A percentile compares a stretch with the other conserved stretches of the same genome.
Conservation (phyloP, 92 coral and sea anemone species). For the Phenganax marumi region DNA sequence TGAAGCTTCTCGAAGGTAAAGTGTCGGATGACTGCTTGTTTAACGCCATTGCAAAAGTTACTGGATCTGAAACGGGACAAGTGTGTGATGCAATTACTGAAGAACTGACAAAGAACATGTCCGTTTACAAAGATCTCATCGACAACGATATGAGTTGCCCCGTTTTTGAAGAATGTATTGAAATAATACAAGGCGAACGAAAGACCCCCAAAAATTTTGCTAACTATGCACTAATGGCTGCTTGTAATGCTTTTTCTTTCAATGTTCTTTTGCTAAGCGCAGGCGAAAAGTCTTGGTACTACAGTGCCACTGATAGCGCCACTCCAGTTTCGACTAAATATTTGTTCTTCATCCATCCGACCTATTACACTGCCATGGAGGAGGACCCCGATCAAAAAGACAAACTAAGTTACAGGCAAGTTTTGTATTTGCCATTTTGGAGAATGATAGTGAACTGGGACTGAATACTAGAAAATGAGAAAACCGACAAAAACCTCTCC, state of each 20-base stretch:
- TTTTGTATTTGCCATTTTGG: no score
- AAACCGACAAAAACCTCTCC: no score
- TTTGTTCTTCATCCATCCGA: slow-evolving; percentile 27
- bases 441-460: no score
- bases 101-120: slow-evolving; percentile 24
- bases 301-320: neutral
- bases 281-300: slow-evolving; percentile 22
- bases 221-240: slow-evolving; percentile 44
- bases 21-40: slow-evolving; percentile 31
- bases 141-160: slow-evolving; percentile 40
- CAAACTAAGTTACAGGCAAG: neutral
- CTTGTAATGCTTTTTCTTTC: slow-evolving; percentile 34
- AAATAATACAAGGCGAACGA: slow-evolving; percentile 11
- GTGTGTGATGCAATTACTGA: slow-evolving; percentile 23
- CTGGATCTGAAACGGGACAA: neutral
- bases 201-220: slow-evolving; percentile 32
- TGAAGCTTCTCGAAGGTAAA: slow-evolving; percentile 17
- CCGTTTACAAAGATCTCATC: slow-evolving; percentile 33
- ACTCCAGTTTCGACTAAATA: neutral
- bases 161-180: slow-evolving; percentile 35
- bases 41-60: slow-evolving; percentile 19
- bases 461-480: no score
- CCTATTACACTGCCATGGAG: slow-evolving; percentile 25
- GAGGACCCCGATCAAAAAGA: neutral
- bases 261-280: slow-evolving; percentile 25